Base-by-base conservation (phyloP, 2,113 vertebrate species). In the Corythaixoides concolor region DNA sequence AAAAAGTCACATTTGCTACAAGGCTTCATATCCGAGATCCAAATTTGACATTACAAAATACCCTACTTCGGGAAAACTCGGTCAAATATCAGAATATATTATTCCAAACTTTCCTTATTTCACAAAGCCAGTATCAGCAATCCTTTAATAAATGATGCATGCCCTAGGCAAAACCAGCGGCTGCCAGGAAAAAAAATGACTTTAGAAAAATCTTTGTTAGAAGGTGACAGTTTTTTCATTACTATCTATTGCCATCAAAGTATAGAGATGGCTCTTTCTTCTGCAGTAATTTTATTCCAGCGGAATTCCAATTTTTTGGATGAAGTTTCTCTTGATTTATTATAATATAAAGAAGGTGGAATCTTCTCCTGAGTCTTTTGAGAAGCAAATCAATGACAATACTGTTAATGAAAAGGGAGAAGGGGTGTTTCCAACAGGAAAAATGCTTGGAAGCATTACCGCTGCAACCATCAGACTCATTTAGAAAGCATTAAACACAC, bases 161-260 rank as follows among this genome's bases (percentile, higher is more conserved):
- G 1, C 23, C 67, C 41, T 37, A 83, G 58, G 85, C 37, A 95
- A 95, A 95, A 93, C 53, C 89, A 85, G 83, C 6, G 3, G 83
- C 80, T 94, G 83, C 89, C 91, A 92, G 82, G 66, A 94, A 94
- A 95, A 95, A 91, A 95, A 97, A 35, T 88, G 72, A 94, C 67
- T 97, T 90, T 43, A 93, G 95, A 96, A 95, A 97, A 95, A 97
- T 85, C 94, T 97, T 97, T 97, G 94, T 94, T 95, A 96, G 94
- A 95, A 93, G 53, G 89, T 91, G 94, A 95, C 94, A 93, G 88
- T 89, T 94, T 94, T 95, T 95, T 91, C 95, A 97, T 92, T 92
- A 91, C 92, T 92, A 94, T 93, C 90, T 95, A 93, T 76, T 92
- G 94, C 90, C 80, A 95, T 82, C 84, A 41, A 92, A 85, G 75